A percentile compares a stretch with the other conserved stretches of the same genome.
These are phyloP conservation scores for Cryptocheilus praepositus DNA, from an alignment of 2,888 invertebrate species.

Conservation along the genomic window DNA sequence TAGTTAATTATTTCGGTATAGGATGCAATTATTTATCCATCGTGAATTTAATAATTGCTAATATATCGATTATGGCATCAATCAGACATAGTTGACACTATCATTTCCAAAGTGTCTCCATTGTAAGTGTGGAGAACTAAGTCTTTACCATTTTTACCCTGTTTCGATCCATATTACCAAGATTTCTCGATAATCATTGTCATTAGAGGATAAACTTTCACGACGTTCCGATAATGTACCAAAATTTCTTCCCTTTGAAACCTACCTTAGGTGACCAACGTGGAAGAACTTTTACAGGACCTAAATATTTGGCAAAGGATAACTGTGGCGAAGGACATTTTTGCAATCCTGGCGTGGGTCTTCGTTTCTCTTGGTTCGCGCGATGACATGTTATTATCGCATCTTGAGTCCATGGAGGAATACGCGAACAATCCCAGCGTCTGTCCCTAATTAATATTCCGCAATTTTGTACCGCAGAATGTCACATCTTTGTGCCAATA, in stretches of 20 bases:
- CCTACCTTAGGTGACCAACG: slow-evolving; percentile 43
- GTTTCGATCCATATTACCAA: too few relatives aligned
- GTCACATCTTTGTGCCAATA: too few relatives aligned
- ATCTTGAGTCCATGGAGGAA: slow-evolving; percentile 64
- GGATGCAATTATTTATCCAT: not conserved
- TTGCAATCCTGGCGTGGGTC: slow-evolving; percentile 67
- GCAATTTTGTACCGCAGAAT: not conserved
- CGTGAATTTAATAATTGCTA: not conserved
- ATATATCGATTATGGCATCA: too few relatives aligned
- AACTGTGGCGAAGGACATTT: slow-evolving; percentile 63
- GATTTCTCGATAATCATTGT: too few relatives aligned
- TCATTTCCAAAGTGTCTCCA: too few relatives aligned
- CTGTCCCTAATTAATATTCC: slow-evolving; percentile 11
- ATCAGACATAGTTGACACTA: too few relatives aligned
- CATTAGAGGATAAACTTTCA: too few relatives aligned
- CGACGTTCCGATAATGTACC: too few relatives aligned
- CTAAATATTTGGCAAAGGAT: slow-evolving; percentile 63
- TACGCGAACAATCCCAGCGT: slow-evolving; percentile 47
- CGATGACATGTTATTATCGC: slow-evolving; percentile 62
- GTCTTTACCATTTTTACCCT: too few relatives aligned
- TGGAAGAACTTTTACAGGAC: slow-evolving; percentile 38
- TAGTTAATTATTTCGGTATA: not conserved
- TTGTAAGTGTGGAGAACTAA: too few relatives aligned
- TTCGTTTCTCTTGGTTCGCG: slow-evolving; percentile 64
- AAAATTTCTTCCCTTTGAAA: too few relatives aligned